Evolutionary conservation across 2,888 invertebrate species (phyloP), one percentile per base, ranked within the genome.

Genomic region (Acholoe squamosa): DNA sequence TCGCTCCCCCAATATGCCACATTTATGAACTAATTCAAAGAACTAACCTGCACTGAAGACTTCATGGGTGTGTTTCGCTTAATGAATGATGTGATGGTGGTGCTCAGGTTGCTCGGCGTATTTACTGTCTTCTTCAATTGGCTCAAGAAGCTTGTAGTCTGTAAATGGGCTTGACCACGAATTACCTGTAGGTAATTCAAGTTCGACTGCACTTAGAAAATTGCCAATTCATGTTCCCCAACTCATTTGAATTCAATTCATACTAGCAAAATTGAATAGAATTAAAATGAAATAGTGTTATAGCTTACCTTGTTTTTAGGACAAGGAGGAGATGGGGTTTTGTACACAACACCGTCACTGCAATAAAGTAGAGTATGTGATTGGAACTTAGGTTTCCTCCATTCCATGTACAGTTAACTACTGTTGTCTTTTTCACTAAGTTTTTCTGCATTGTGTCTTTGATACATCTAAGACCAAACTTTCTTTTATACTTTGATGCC

Each of bases 61-160:
- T 91, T 91, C 28, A 71, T 80, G 54, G 91, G 91, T 19, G 91
- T 91, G 80, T 91, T 91, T 0, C 91, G 56, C 34, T 91, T 67
- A n/a, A 91, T 51, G 91, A 91, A 91, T 34, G 89, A 89, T 25
- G 28, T 52, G 51, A 89, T 89, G 14, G 76, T 84, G 84, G 25
- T 34, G 71, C 71, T 86, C n/a, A 90, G 71, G 31, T 86, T 90
- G n/a, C 90, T 90, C 5, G 84, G 52, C 14, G 86, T 43, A n/a
- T 28, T 56, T n/a, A 71, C 43, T 1, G 43, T 84, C 71, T 86
- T 90, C 86, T 90, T 90, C 43, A 90, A 28, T 31, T 84, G 90
- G 31, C 43, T 86, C 34, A 84, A n/a, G 84, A 84, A 67, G n/a
- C 84, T 43, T 5, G 28, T 33, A 0, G 71, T 56, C 67, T 89